phyloP scores from a whole-genome alignment of 2,797 vertebrate species.

The Sebastes taczanowskii region DNA sequence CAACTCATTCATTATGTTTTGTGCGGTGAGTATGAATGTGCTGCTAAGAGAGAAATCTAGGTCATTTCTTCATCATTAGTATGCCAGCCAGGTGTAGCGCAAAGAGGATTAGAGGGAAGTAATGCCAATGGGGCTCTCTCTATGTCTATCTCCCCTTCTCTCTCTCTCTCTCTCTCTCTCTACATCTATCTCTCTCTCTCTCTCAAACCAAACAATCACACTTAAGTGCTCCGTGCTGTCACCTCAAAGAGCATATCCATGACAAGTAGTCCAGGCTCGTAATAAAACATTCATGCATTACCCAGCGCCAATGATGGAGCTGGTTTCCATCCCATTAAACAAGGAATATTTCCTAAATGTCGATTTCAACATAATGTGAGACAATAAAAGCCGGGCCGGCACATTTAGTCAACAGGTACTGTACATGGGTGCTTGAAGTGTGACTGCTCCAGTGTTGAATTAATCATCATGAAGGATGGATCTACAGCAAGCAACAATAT shows the following conservation, averaged over 20 bases:
- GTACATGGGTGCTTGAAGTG: neutral
- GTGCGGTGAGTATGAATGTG: slow-evolving; percentile 40
- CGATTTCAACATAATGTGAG: neutral
- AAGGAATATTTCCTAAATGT: slow-evolving; percentile 13
- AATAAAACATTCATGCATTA: slow-evolving; percentile 31
- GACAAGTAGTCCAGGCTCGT: slow-evolving; percentile 8
- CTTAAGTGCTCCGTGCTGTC: slow-evolving; percentile 48
- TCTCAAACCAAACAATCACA: slow-evolving; percentile 59
- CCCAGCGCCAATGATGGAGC: slow-evolving; percentile 7
- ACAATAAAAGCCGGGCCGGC: slow-evolving; percentile 9
- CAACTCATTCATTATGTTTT: slow-evolving; percentile 52
- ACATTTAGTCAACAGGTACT: neutral
- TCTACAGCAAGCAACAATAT: neutral
- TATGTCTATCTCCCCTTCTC: slow-evolving; percentile 8
- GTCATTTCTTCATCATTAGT: slow-evolving; percentile 76
- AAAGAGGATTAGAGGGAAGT: slow-evolving; percentile 74
- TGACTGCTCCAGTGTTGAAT: neutral
- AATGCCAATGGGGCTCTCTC: slow-evolving; percentile 46
- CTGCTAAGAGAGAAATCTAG: slow-evolving; percentile 63
- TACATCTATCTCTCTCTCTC: neutral
- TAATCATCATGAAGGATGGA: neutral
- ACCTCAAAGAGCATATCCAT: slow-evolving; percentile 29
- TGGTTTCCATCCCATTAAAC: slow-evolving; percentile 39
- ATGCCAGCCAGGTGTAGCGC: slow-evolving; percentile 77
- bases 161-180: slow-evolving; percentile 1